Evolutionary conservation across 1,140 invertebrate species (phyloP), one percentile per base, ranked within the genome.

Genomic region (Diuraphis noxia): DNA sequence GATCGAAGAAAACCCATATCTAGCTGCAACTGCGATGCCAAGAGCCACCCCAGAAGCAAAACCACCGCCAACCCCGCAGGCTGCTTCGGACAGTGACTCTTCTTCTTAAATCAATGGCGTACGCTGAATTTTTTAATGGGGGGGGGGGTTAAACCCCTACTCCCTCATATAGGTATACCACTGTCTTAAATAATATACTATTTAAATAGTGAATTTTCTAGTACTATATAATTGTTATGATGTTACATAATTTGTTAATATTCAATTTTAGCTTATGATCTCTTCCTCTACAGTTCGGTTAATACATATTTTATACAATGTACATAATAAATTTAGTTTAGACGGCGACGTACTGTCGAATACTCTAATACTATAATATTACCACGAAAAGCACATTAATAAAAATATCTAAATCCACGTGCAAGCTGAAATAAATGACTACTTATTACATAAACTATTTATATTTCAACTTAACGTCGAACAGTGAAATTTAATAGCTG

Each of bases 1-100:
- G 93, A 46, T 91, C 10, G 95, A 95, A 88, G 96, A 96, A 93
- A 96, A 96, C 92, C 96, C 97, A 81, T 98, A 98, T 93, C 94
- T 96, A 84, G 94, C 96, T 63, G 97, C 97, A 49, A 97, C 96
- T 90, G 92, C 93, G 34, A 52, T 92, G 19, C 92, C 92, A 5
- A 92, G 93, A 36, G 92, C 93, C 81, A 93, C 93, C 25, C 92
- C 41, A 0, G 77, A 86, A 92, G n/a, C 63, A 10, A 85, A 92
- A 43, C 21, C 9, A 4, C 81, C 17, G 38, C 92, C 86, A 17
- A 10, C 56, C 56, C 0, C 56, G 46, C 46, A 49, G 46, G 46
- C 56, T 30, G 52, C 92, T 7, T 56, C 79, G 1, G 88, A 56
- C 49, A 82, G 88, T 10, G 92, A 92, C 43, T 88, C 82, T 30